Evolutionary conservation across 2,113 vertebrate genomes (phyloP).

Genomic region (Uria lomvia): DNA sequence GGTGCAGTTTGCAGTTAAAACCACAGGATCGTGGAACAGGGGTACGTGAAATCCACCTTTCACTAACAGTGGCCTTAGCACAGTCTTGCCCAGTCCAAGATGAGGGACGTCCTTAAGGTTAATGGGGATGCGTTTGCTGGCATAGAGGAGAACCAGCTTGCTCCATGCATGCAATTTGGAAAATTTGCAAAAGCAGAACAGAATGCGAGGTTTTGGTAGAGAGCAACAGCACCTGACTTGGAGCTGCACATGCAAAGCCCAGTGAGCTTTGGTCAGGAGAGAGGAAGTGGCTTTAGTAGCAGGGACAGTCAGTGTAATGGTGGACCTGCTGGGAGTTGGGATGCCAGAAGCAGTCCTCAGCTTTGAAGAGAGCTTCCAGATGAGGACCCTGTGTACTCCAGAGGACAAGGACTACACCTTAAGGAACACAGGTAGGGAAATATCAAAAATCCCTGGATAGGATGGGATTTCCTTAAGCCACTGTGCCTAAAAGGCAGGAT

Average conservation of each 20-base stretch:
- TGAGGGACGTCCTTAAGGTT: background rate
- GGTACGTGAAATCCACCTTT: background rate
- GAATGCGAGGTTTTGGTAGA: background rate
- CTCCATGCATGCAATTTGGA: background rate
- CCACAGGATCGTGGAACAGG: fast-evolving
- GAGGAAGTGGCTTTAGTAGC: background rate
- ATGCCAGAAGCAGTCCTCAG: background rate
- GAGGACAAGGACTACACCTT: background rate
- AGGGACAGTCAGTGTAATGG: background rate
- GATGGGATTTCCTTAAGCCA: background rate
- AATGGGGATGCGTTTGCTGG: background rate
- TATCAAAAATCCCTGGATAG: fast-evolving
- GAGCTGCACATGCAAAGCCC: background rate
- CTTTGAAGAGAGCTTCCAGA: background rate
- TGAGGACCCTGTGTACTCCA: fast-evolving
- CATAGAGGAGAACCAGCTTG: background rate
- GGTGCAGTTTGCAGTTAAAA: background rate
- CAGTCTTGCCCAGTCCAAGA: background rate
- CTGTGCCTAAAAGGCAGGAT: background rate
- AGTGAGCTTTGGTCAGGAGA: background rate
- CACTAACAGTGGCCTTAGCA: background rate
- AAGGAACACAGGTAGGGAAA: background rate
- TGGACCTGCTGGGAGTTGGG: background rate
- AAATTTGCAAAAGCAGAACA: background rate
- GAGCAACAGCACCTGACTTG: background rate